A percentile compares a stretch with the other conserved stretches of the same genome.
phyloP scores from a whole-genome alignment of 2,797 vertebrate genomes.

The Chrosomus eos region DNA sequence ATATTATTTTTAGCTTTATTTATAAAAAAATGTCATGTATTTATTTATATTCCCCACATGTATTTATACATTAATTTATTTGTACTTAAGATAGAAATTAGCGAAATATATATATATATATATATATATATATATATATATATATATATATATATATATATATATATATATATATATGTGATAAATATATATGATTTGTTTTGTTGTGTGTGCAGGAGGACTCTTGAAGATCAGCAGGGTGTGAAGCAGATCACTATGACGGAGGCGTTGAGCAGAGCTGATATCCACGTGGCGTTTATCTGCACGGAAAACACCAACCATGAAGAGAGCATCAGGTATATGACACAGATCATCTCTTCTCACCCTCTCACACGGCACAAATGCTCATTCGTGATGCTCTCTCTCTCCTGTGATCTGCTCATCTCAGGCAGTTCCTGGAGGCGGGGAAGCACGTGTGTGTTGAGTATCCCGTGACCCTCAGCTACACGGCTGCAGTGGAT shows the following conservation, averaged over 20 bases:
- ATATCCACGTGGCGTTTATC: conserved; percentile 86
- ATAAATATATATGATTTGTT: too few species aligned
- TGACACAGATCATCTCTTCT: neutral
- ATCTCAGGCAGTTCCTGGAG: conserved; percentile 83
- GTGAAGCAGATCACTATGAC: conserved; percentile 83
- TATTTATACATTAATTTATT: too few species aligned
- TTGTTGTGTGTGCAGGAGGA: conserved; percentile 74
- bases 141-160: too few species aligned
- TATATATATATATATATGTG: too few species aligned
- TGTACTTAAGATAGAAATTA: too few species aligned
- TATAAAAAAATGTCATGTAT: too few species aligned
- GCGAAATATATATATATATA: too few species aligned
- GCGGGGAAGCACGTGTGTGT: conserved; percentile 93
- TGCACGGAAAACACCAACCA: conserved; percentile 90
- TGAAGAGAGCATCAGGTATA: conserved; percentile 87
- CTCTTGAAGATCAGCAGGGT: conserved; percentile 76
- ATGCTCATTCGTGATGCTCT: neutral
- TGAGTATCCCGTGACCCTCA: conserved; percentile 91
- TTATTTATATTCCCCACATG: too few species aligned
- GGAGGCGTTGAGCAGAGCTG: conserved; percentile 80
- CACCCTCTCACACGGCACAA: neutral
- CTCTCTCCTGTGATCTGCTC: neutral
- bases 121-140: too few species aligned
- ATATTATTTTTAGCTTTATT: too few species aligned
- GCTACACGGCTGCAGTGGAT: conserved; percentile 77